Conservation (phyloP, 2,113 vertebrate species). For the Myodes glareolus region DNA sequence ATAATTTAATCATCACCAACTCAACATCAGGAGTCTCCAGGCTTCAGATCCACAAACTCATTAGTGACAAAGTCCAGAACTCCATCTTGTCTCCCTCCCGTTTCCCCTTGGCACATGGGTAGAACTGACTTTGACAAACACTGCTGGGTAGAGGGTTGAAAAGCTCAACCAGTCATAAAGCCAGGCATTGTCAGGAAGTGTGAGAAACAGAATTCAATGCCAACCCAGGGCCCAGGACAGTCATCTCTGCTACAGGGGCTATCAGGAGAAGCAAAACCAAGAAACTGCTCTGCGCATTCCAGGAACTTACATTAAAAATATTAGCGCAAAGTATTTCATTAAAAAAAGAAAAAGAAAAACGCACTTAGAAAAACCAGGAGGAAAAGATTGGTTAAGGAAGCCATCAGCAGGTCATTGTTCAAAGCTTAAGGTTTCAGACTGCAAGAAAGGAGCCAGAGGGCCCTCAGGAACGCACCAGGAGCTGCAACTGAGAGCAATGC, state of each 20-base stretch:
- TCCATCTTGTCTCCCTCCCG: neutral
- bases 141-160: neutral
- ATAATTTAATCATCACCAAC: neutral
- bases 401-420: neutral
- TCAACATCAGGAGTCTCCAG: neutral
- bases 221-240: neutral
- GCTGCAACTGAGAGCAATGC: neutral
- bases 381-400: neutral
- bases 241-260: neutral
- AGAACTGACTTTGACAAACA: neutral
- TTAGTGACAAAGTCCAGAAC: neutral
- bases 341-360: neutral
- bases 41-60: neutral
- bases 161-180: neutral
- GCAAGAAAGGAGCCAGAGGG: fast-evolving
- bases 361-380: neutral
- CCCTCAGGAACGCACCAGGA: neutral
- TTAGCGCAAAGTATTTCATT: neutral
- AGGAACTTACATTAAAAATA: neutral
- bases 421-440: neutral
- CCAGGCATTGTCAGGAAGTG: neutral
- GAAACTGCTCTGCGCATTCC: neutral
- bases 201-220: neutral
- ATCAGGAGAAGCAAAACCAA: neutral
- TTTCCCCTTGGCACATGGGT: neutral